Percentiles rank a stretch among this genome's conserved stretches.
phyloP scores from a whole-genome alignment of 2,888 invertebrate genomes.

The Phlogophora meticulosa region DNA sequence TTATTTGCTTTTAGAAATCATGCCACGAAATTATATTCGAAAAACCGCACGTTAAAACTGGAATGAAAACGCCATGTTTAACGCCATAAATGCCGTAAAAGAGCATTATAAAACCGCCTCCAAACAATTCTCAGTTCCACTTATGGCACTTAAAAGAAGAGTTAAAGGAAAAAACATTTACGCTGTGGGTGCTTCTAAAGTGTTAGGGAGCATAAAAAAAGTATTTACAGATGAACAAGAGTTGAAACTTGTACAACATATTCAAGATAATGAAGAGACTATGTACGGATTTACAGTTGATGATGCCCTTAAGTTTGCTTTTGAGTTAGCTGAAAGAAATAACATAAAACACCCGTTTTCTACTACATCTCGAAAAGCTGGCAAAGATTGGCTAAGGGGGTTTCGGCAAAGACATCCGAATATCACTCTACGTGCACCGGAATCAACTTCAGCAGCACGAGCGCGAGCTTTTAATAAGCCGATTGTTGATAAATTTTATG shows the following conservation, averaged over 20 bases:
- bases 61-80: conserved; percentile 11
- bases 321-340: conserved; percentile 21
- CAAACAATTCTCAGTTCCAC: conserved; percentile 18
- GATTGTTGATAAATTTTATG: too few species aligned
- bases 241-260: conserved; percentile 21
- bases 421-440: conserved; percentile 20
- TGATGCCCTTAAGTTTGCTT: conserved; percentile 17
- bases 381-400: too few species aligned
- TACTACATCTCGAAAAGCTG: conserved; percentile 20
- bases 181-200: too few species aligned
- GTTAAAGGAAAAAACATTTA: conserved; percentile 9
- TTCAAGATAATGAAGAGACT: conserved; percentile 20
- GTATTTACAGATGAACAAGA: conserved; percentile 15
- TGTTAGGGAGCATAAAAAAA: too few species aligned
- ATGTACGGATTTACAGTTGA: conserved; percentile 19
- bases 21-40: conserved; percentile 5
- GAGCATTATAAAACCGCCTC: conserved; percentile 15
- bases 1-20: conserved; percentile 7
- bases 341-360: conserved; percentile 22
- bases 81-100: conserved; percentile 24
- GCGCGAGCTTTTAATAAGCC: conserved; percentile 7
- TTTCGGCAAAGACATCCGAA: too few species aligned
- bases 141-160: conserved; percentile 23
- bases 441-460: conserved; percentile 32
- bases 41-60: too few species aligned